These are phyloP conservation scores for Rhabditoides inermis DNA, from an alignment of 2,888 invertebrate genomes.

Conservation along the genomic window DNA sequence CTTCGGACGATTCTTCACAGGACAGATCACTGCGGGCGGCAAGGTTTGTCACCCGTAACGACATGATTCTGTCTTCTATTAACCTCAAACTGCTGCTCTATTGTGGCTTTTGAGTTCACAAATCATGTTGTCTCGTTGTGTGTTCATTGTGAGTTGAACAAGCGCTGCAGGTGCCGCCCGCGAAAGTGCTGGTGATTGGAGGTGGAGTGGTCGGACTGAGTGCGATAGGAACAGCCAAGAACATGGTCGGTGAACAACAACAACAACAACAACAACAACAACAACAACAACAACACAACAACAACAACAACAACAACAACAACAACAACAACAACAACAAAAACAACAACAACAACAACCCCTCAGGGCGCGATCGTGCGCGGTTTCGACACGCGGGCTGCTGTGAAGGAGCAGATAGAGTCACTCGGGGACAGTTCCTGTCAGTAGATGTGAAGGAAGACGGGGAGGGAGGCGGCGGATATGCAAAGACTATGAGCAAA, in stretches of 20 bases:
- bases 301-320: no score
- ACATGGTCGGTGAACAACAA: no score
- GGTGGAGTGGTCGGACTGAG: conserved; percentile 82
- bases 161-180: conserved; percentile 66
- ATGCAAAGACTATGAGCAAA: conserved; percentile 77
- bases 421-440: conserved; percentile 78
- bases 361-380: conserved; percentile 73
- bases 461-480: conserved; percentile 63
- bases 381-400: conserved; percentile 76
- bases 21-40: conserved; percentile 81
- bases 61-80: no score
- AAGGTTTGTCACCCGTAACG: no score
- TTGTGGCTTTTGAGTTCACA: no score
- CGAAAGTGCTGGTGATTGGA: conserved; percentile 77
- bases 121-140: no score
- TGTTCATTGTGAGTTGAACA: no score
- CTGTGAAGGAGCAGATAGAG: conserved; percentile 75
- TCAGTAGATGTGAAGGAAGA: conserved; percentile 55
- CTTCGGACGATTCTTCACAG: conserved; percentile 81
- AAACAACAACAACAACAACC: no score
- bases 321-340: no score
- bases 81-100: no score
- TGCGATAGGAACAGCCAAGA: conserved; percentile 73
- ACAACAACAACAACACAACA: no score
- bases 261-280: no score